Percentiles rank a stretch among this genome's conserved stretches.
These are phyloP conservation scores for Drosophila greeni DNA, from an alignment of 2,888 invertebrate species.

Conservation along the genomic window DNA sequence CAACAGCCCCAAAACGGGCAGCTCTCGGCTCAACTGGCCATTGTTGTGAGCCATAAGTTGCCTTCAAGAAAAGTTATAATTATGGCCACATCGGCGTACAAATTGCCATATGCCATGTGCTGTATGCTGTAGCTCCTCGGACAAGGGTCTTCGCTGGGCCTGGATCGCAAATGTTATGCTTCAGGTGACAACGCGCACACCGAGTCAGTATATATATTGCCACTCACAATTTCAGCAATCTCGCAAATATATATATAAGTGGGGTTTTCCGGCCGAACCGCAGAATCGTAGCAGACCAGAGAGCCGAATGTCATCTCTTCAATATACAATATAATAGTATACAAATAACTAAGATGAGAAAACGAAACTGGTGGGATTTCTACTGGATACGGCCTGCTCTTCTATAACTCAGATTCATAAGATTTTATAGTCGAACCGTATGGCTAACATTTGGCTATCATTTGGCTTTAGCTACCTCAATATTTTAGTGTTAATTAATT, in stretches of 20 bases:
- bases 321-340: no score
- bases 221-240: constrained; percentile 19
- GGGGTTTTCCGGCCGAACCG: neutral
- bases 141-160: constrained; percentile 48
- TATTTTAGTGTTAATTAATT: no score
- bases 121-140: constrained; percentile 3
- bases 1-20: constrained; percentile 56
- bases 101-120: constrained; percentile 31
- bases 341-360: no score
- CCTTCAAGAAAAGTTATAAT: constrained; percentile 68
- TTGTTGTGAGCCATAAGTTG: constrained; percentile 26
- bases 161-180: constrained; percentile 52
- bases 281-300: neutral
- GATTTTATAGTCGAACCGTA: no score
- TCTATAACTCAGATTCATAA: no score
- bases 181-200: constrained; percentile 64
- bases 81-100: constrained; percentile 58
- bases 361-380: neutral
- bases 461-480: no score
- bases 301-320: neutral
- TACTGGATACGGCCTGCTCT: neutral
- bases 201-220: constrained; percentile 1
- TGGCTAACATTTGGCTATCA: no score
- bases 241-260: neutral
- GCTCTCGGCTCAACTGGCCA: constrained; percentile 28